Base-by-base conservation (phyloP, 2,113 vertebrate genomes). In the Trochalopteron elliotii region DNA sequence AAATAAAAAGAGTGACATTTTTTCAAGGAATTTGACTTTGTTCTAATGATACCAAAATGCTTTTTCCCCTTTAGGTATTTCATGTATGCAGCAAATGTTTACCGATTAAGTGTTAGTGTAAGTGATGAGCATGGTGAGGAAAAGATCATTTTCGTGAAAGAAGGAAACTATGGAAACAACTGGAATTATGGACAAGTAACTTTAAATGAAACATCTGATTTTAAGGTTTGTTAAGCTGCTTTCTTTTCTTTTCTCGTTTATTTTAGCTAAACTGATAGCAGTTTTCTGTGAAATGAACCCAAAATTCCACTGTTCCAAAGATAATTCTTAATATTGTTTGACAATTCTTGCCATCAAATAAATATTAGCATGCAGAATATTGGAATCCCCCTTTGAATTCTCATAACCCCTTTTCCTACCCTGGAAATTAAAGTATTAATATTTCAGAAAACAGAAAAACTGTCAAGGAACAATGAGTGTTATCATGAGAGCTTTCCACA, bases 121-220 rank as follows among this genome's bases (percentile, higher is more conserved):
- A 97, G 84, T 35, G 82, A 60, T 55, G 31, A 64, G 8, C 4
- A 37, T 22, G 93, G 92, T 24, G 33, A 12, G 5, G 84, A 92
- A 79, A 98, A 96, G 13, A 81, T 96, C 3, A 14, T 98, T 77
- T 99, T 99, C 25, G 83, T 98, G 88, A 99, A 95, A 96, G 97
- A 99, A 67, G 99, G 99, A 75, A 98, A 99, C 97, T 99, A 99
- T 94, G 99, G 99, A 11, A 93, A 98, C 71, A 97, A 81, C 68
- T 99, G 99, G 99, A 98, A 98, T 95, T 98, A 98, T 16, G 99
- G 98, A 50, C 99, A 99, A 97, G 92, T 98, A 89, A 98, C 98
- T 56, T 94, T 99, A 83, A 98, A 98, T 71, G 96, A 98, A 93
- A 98, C 97, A 2, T 87, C 85, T 10, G 69, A 97, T 84, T 97